phyloP scores from a whole-genome alignment of 1,140 invertebrate genomes.

The Helicorthomorpha holstii region DNA sequence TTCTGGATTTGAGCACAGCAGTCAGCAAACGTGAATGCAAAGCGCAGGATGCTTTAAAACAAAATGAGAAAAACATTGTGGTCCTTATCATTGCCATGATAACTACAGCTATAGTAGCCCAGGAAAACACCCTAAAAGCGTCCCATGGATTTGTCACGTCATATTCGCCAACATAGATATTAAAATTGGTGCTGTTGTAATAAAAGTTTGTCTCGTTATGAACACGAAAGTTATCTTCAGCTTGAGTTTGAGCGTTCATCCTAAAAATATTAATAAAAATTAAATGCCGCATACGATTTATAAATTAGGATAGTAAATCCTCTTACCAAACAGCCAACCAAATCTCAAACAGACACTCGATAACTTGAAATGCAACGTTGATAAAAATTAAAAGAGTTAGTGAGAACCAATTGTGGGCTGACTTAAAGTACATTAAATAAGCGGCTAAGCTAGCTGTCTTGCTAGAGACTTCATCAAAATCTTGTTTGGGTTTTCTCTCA shows the following conservation, averaged over 20 bases:
- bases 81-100: background rate
- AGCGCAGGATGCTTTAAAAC: background rate
- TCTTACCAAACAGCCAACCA: background rate
- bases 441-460: background rate
- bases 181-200: background rate
- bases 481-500: background rate
- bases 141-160: background rate
- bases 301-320: background rate
- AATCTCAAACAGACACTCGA: background rate
- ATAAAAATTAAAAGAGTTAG: background rate
- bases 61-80: slow-evolving; percentile 1
- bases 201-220: too few species aligned
- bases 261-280: background rate
- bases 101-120: background rate
- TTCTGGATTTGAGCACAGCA: background rate
- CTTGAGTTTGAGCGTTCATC: background rate
- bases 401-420: background rate
- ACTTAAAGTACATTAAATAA: background rate
- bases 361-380: background rate
- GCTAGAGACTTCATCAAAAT: background rate
- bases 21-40: slow-evolving; percentile 1
- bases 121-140: background rate
- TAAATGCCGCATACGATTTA: background rate
- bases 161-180: background rate
- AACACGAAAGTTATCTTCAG: background rate